Percentiles rank a stretch among this genome's conserved stretches.
These are phyloP conservation scores for Halocynthia roretzi DNA, from an alignment of 23 tunicate species.

Conservation along the genomic window DNA sequence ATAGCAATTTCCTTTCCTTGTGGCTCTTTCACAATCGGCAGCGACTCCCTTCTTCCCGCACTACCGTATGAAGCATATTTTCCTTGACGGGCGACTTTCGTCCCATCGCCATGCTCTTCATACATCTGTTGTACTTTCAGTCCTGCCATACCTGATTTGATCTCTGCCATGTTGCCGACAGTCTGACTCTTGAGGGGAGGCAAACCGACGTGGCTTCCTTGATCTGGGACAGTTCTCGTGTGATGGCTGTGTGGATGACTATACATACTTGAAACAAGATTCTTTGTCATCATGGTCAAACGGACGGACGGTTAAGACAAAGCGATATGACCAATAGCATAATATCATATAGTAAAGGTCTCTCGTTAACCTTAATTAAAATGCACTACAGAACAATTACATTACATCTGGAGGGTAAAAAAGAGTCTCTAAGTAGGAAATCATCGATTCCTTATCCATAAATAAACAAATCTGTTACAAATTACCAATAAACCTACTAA, in stretches of 20 bases:
- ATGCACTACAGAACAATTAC: no score
- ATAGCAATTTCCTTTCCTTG: constrained; percentile 7
- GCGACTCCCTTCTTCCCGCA: constrained; percentile 32
- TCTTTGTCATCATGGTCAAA: constrained; percentile 87
- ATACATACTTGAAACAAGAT: constrained; percentile 68
- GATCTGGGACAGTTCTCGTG: constrained; percentile 42
- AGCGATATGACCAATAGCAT: no score
- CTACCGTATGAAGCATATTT: constrained; percentile 56
- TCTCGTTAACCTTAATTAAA: no score
- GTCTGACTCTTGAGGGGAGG: constrained; percentile 84
- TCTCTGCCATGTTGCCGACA: constrained; percentile 47
- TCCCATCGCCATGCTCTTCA: constrained; percentile 66
- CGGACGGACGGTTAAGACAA: not conserved
- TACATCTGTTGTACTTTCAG: constrained; percentile 75
- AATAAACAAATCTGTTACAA: no score
- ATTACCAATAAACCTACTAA: no score
- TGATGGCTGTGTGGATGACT: constrained; percentile 57
- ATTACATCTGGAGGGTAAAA: no score
- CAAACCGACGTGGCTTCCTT: constrained; percentile 61
- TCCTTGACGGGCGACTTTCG: constrained; percentile 34
- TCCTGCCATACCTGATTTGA: constrained; percentile 61
- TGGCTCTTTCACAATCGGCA: constrained; percentile 52
- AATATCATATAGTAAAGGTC: no score
- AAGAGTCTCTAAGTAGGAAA: no score
- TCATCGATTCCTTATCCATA: no score